phyloP scores from a whole-genome alignment of 2,797 vertebrate genomes.

The Vipera latastei region DNA sequence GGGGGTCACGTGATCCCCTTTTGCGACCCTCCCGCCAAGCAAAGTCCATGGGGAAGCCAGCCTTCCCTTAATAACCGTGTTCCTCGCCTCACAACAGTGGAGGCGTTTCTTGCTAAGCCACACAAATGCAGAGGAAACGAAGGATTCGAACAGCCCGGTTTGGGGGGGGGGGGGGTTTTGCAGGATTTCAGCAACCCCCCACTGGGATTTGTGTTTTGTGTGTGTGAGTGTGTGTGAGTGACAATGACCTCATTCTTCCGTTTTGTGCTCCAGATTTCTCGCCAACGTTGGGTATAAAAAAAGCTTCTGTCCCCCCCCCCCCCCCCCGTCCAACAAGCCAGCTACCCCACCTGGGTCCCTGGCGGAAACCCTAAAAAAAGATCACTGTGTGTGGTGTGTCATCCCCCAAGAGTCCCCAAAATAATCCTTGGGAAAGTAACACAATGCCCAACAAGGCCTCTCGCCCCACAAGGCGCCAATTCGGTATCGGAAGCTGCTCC shows the following conservation, averaged over 20 bases:
- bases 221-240: too few species aligned
- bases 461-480: background rate
- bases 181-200: background rate
- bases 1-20: background rate
- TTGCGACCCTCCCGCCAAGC: background rate
- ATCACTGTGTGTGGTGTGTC: background rate
- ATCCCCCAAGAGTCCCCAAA: background rate
- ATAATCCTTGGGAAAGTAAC: conserved; percentile 23
- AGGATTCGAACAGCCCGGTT: background rate
- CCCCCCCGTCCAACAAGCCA: background rate
- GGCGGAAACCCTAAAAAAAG: background rate
- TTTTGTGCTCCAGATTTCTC: background rate
- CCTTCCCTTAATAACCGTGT: background rate
- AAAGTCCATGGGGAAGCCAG: background rate
- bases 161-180: background rate
- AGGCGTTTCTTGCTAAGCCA: background rate
- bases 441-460: conserved; percentile 3
- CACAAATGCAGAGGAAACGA: background rate
- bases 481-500: background rate
- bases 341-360: background rate
- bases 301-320: background rate
- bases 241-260: background rate
- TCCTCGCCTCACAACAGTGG: background rate
- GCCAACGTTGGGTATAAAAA: background rate
- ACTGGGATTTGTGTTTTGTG: too few species aligned